phyloP scores from a whole-genome alignment of 2,113 vertebrate genomes.

The Struthio camelus region DNA sequence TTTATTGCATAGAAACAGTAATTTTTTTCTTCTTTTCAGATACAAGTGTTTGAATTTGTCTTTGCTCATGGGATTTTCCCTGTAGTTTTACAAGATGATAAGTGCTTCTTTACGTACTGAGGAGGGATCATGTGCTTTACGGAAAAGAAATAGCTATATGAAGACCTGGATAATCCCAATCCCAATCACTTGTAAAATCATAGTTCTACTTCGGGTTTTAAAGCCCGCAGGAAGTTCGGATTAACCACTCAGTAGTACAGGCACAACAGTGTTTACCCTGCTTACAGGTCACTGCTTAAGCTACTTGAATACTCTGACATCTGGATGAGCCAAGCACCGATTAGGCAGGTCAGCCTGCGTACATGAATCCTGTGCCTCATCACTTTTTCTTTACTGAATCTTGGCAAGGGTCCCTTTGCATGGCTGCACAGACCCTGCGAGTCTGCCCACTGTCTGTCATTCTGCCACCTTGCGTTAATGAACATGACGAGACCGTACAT shows the following conservation, averaged over 20 bases:
- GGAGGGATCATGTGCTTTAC: neutral
- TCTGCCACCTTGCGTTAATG: neutral
- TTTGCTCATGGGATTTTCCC: neutral
- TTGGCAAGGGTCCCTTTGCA: neutral
- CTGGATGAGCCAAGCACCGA: slow-evolving; percentile 19
- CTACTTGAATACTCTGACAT: neutral
- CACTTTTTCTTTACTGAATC: neutral
- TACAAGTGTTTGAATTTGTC: neutral
- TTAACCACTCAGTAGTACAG: slow-evolving; percentile 5
- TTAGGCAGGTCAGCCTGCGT: slow-evolving; percentile 5
- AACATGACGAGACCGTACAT: neutral
- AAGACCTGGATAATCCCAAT: slow-evolving; percentile 48
- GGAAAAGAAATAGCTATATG: slow-evolving; percentile 46
- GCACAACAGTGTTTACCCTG: neutral
- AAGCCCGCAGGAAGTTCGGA: slow-evolving; percentile 44
- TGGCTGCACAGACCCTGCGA: neutral
- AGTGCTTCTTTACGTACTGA: neutral
- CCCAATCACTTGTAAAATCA: slow-evolving; percentile 26
- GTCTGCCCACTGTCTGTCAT: neutral
- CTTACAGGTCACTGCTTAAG: slow-evolving; percentile 33
- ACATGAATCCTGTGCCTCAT: neutral
- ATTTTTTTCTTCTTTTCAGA: neutral
- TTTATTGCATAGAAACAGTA: neutral
- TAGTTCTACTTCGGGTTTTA: slow-evolving; percentile 51
- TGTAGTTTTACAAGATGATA: neutral